A percentile compares a stretch with the other conserved stretches of the same genome.
These are phyloP conservation scores for Eulithis testata DNA, from an alignment of 2,888 invertebrate genomes.

Conservation along the genomic window DNA sequence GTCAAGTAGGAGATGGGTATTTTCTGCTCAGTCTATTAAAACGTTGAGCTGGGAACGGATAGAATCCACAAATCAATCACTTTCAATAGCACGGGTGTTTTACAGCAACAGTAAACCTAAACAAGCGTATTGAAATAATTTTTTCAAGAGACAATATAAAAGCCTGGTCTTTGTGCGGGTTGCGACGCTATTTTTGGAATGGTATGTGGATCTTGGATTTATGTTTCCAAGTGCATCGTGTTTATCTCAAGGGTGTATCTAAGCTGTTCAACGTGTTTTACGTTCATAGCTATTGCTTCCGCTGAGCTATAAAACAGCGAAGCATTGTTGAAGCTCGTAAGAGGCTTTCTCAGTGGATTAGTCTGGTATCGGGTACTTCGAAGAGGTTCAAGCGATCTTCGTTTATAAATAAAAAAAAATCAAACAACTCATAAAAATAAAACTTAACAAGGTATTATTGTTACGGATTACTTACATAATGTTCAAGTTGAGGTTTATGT, in stretches of 20 bases:
- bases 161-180: conserved; percentile 48
- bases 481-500: conserved; percentile 26
- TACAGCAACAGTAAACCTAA: conserved; percentile 39
- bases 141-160: conserved; percentile 44
- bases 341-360: neutral
- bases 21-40: conserved; percentile 17
- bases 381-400: too few species aligned
- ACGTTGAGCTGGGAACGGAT: conserved; percentile 22
- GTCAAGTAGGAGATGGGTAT: conserved; percentile 26
- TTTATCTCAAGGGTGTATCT: conserved; percentile 72
- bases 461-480: conserved; percentile 14
- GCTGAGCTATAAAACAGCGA: conserved; percentile 41
- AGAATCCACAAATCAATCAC: conserved; percentile 41
- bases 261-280: conserved; percentile 62
- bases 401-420: neutral
- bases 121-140: conserved; percentile 33
- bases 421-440: neutral
- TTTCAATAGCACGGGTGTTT: conserved; percentile 45
- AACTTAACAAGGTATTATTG: conserved; percentile 4
- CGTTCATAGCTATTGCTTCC: conserved; percentile 54
- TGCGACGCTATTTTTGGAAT: conserved; percentile 69
- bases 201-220: conserved; percentile 61
- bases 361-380: neutral
- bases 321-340: conserved; percentile 22
- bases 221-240: conserved; percentile 69